Base-by-base conservation (phyloP, 2,888 invertebrate species). In the Drosophila affinis region DNA sequence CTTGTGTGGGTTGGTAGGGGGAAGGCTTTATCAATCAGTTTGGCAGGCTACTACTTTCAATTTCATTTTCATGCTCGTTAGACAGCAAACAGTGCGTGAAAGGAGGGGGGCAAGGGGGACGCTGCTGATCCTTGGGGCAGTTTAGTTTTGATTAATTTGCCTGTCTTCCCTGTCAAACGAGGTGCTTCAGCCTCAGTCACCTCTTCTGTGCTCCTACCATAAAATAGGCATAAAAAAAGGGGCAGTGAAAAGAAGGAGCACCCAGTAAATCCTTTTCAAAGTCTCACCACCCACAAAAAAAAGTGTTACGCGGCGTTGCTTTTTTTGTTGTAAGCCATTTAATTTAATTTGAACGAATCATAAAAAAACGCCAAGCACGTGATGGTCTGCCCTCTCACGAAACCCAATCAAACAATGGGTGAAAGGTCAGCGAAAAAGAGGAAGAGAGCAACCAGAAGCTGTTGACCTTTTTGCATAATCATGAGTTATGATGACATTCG, bases 141-240 rank as follows among this genome's bases (percentile, higher is more conserved):
- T 79, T 87, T 79, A 78, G 76, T 87, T 86, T 65, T 87, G 86
- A 87, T 87, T 87, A 87, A 87, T 87, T 88, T 87, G 87, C 79
- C 76, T 78, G 86, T 67, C 80, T 64, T 74, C 3, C 59, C 71
- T 74, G 86, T 79, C 85, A 81, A 73, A 47, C 75, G 72, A 71
- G 70, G 76, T 75, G 76, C 65, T 71, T 49, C 47, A n/a, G 10
- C 9, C 48, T 39, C 52, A 47, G 65, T 47, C 64, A 47, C 64
- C 64, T 47, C 44, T 29, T 47, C 17, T 14, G 27, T 48, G 24
- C 34, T 27, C 24, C 63, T 24, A 14, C 60, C 70, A 65, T 73
- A 73, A 73, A 73, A 68, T 59, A 51, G 71, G 73, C 71, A 72
- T 73, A 71, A 72, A 72, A 71, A 58, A 44, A 12, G 5, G 18